Evolutionary conservation across 2,797 vertebrate species (phyloP), one percentile per base, ranked within the genome.

Genomic region (Xenopus petersii): DNA sequence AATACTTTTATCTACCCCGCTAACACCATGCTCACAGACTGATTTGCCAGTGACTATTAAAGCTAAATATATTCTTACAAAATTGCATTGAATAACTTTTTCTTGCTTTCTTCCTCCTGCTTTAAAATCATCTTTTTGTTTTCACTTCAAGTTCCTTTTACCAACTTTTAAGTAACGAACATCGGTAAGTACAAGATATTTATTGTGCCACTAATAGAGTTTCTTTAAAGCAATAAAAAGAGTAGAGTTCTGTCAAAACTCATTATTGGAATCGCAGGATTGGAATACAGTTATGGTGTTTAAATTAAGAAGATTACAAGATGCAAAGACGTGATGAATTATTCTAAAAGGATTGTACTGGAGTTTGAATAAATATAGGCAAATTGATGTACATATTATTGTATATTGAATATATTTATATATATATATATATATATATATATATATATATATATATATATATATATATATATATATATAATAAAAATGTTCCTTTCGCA

Each of bases 1-100:
- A 73, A 73, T 21, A 60, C 47, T 51, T 71, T 78, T 74, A 65
- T 61, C 71, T 60, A n/a, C 51, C 61, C 66, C 54, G 48, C 60
- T 69, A 73, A 69, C 70, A 73, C 75, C 63, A 47, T 51, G 65
- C 75, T 69, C 65, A 48, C 30, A 56, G 64, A 60, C 65, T 42
- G 33, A 77, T 61, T 63, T 77, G 48, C 47, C 58, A 42, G 58
- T 62, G 71, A 73, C 73, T 69, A 73, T 73, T 64, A 58, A 78
- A 17, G 42, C 48, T 58, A 64, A 30, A 26, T 73, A 56, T 73
- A 64, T 71, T 71, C 62, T 8, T 42, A 60, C 54, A 62, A 49
- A 71, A 71, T 46, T 54, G 21, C 48, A 75, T 68, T 71, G 10
- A 49, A 55, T 33, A 12, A 33, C 21, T 10, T 47, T 21, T 59